Evolutionary conservation across 2,113 vertebrate species (phyloP), one percentile per base, ranked within the genome.

Genomic region (Murina feae): DNA sequence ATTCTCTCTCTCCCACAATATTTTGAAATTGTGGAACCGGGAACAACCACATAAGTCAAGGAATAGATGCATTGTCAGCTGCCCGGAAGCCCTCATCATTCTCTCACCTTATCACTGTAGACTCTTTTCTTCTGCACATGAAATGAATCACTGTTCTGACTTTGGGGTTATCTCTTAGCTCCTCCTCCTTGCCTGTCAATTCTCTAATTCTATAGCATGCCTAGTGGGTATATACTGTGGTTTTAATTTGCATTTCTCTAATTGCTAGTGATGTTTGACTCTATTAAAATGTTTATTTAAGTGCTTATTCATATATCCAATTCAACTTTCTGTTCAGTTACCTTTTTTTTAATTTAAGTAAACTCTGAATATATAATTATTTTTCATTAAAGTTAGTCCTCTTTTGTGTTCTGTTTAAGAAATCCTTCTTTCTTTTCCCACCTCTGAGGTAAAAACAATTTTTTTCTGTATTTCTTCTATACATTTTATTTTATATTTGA

Each of bases 191-290:
- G 30, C 32, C 2, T 2, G 21, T 28, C 49, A 8, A 10, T 11
- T 58, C 65, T 47, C n/a, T 4, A 3, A n/a, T 6, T 66, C n/a
- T 13, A 6, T 0, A 55, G 20, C 6, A 16, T 4, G 6, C 20
- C n/a, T 6, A 9, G 37, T 7, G 21, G 17, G 9, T 7, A 18
- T 9, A 1, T 9, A 1, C 3, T 23, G 37, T 14, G 42, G 12
- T 53, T 63, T 55, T 91, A 23, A 32, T 10, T 25, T 39, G 8
- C 11, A 28, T 75, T 81, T 81, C 65, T 74, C 53, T 68, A 66
- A 30, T 39, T 37, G 37, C 60, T 9, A 47, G 9, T 8, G 71
- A 88, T 2, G 49, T 7, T 84, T 39, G 74, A 30, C 23, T n/a
- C 17, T 12, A 47, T 53, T 25, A 72, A 79, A 91, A 18, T 21